Percentiles rank a stretch among this genome's conserved stretches.
phyloP scores from a whole-genome alignment of 2,113 vertebrate genomes.

The Oreochromis spilurus region DNA sequence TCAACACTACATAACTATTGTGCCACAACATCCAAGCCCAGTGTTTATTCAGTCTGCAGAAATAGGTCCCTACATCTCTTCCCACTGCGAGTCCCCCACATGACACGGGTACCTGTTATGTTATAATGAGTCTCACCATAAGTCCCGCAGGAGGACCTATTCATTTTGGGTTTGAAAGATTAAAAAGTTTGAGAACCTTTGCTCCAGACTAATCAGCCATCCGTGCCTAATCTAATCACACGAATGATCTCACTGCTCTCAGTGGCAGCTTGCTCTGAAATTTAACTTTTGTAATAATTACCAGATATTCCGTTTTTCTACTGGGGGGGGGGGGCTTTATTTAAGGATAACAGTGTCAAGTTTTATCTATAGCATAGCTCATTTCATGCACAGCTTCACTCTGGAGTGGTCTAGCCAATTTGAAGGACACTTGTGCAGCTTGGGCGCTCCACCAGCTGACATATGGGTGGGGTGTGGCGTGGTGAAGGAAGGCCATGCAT shows the following conservation, averaged over 20 bases:
- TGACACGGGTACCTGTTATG: conserved; percentile 24
- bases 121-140: conserved; percentile 9
- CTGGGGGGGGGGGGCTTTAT: not conserved
- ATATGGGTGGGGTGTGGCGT: conserved; percentile 50
- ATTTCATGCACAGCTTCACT: not conserved
- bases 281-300: not conserved
- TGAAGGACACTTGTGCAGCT: conserved; percentile 44
- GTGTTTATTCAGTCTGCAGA: not conserved
- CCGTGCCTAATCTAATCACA: conserved; percentile 53
- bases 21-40: not conserved
- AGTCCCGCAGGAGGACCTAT: conserved; percentile 22
- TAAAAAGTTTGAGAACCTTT: conserved; percentile 61
- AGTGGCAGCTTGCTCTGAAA: not conserved
- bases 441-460: conserved; percentile 46
- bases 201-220: conserved; percentile 53
- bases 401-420: conserved; percentile 5
- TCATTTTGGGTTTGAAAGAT: conserved; percentile 47
- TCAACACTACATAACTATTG: not conserved
- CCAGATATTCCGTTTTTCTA: not conserved
- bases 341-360: not conserved
- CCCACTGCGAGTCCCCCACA: not conserved
- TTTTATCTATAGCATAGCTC: not conserved
- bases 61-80: not conserved
- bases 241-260: conserved; percentile 39
- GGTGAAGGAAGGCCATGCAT: conserved; percentile 13